Conservation (phyloP, 2,113 vertebrate genomes). For the Rhizomys pruinosus region DNA sequence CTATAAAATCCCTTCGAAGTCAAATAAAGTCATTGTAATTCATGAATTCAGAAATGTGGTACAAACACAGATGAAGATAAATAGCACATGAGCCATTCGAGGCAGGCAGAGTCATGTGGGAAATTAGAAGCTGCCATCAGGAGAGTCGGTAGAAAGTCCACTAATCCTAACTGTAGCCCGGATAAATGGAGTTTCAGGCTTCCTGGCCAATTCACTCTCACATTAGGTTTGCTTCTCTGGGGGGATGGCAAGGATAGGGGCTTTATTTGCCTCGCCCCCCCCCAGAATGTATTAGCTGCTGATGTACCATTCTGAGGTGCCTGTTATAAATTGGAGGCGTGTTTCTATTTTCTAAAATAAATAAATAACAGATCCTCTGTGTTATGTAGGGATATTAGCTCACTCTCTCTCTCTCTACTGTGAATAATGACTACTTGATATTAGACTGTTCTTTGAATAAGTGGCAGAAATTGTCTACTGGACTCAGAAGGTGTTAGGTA, state of each 20-base stretch:
- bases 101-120: slow-evolving; percentile 60
- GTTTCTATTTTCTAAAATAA: slow-evolving; percentile 53
- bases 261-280: background rate
- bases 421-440: slow-evolving; percentile 58
- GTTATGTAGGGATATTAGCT: background rate
- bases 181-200: slow-evolving; percentile 43
- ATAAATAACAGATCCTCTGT: background rate
- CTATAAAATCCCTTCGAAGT: slow-evolving; percentile 61
- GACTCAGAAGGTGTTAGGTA: background rate
- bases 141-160: slow-evolving; percentile 66
- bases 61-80: slow-evolving; percentile 74
- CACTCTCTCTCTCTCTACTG: background rate
- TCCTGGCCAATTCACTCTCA: background rate
- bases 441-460: slow-evolving; percentile 53
- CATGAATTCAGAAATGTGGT: slow-evolving; percentile 75
- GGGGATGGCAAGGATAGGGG: background rate
- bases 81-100: slow-evolving; percentile 62
- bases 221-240: background rate
- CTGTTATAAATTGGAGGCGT: background rate
- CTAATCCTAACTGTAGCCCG: slow-evolving; percentile 59
- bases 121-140: slow-evolving; percentile 57
- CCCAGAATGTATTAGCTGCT: background rate
- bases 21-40: slow-evolving; percentile 76
- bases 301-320: slow-evolving; percentile 33
- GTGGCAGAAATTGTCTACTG: slow-evolving; percentile 48